Base-by-base conservation (phyloP, 2,797 vertebrate species). In the Denticeps clupeoides region DNA sequence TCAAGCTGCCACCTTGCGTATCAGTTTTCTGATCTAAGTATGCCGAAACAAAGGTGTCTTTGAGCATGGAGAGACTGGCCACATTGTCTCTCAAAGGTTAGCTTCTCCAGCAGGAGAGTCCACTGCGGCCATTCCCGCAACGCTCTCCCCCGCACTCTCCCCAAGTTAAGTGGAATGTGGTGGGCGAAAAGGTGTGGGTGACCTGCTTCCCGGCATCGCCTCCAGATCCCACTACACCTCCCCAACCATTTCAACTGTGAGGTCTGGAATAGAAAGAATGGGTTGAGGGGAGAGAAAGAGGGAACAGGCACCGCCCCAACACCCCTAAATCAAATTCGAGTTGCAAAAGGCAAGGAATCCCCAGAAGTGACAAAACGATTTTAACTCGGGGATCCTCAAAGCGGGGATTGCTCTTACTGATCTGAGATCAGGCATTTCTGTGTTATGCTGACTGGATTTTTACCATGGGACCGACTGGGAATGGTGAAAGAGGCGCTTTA, bases 41-140 rank as follows among this genome's bases (percentile, higher is more conserved):
- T 79, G 79, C 65, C 59, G 7, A 63, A 61, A 87, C 84, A 87
- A 85, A 82, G 80, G 59, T 64, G 38, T 75, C 82, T 83, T 87
- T 87, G 82, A 85, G 77, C 60, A 68, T 66, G 6, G 50, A 82
- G 79, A 83, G 84, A 87, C 68, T 85, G 77, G 79, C 49, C 55
- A 67, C 74, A 82, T 87, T 87, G 83, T 85, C 70, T 77, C 70
- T 59, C 73, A 85, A 85, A 87, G 82, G 83, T 85, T 83, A 83
- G 68, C 70, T 70, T 73, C 70, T 73, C 63, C 63, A 67, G 74
- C 67, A 68, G 65, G 67, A 55, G 65, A 21, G 18, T 38, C 35
- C 35, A 35, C 70, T 65, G 58, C 68, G 70, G 65, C 74, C 79
- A 73, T 64, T 55, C 63, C 61, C 61, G 64, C 61, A 71, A 55